Evolutionary conservation across 2,797 vertebrate genomes (phyloP).

Genomic region (Neopelma chrysocephalum): DNA sequence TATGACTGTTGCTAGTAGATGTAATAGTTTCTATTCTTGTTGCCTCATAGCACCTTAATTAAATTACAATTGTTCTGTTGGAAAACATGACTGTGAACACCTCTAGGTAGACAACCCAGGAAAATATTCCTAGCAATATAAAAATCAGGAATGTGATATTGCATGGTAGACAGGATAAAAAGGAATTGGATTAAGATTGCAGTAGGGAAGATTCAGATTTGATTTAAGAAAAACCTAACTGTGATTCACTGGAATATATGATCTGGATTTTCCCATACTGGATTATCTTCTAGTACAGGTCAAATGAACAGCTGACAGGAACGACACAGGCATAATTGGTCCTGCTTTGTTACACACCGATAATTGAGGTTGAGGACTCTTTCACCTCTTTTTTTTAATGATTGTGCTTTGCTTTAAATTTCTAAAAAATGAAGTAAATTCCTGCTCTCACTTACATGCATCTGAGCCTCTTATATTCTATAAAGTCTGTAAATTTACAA

Average conservation of each 20-base stretch:
- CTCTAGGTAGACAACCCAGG: neutral
- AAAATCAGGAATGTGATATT: neutral
- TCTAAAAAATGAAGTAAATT: conserved; percentile 13
- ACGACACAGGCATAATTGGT: neutral
- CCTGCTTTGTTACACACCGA: neutral
- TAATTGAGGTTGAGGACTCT: neutral
- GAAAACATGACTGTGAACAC: neutral
- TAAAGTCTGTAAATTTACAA: conserved; percentile 27
- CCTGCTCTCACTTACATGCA: conserved; percentile 1
- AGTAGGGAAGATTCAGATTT: neutral
- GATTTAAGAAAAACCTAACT: neutral
- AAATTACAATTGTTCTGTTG: conserved; percentile 19
- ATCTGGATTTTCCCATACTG: neutral
- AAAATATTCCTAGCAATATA: neutral
- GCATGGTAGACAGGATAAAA: neutral
- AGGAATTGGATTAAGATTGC: neutral
- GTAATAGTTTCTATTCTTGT: conserved; percentile 20
- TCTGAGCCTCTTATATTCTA: neutral
- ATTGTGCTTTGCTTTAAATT: neutral
- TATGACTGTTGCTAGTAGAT: neutral
- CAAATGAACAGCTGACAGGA: neutral
- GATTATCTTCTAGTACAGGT: neutral
- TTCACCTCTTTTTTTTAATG: neutral
- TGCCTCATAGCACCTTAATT: neutral
- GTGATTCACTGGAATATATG: neutral